A percentile compares a stretch with the other conserved stretches of the same genome.
Conservation (phyloP, 2,113 vertebrate genomes). For the Bubo blakistoni region DNA sequence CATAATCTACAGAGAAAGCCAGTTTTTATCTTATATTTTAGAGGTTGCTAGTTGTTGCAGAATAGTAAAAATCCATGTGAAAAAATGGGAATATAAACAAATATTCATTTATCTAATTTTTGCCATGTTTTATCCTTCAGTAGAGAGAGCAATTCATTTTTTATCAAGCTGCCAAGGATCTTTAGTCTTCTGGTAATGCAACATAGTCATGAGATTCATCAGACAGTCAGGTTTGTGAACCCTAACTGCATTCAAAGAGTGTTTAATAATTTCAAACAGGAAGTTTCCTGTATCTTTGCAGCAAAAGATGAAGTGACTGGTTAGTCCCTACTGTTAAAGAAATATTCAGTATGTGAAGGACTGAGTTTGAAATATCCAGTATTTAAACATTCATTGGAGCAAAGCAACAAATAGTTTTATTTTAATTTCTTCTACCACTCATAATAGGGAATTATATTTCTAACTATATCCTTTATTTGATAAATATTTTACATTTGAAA, state of each 20-base stretch:
- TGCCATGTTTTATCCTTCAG: not conserved
- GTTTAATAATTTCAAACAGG: slow-evolving; percentile 67
- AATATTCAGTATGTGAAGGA: not conserved
- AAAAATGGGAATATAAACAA: not conserved
- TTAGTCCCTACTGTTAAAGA: not conserved
- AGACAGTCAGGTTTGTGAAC: slow-evolving; percentile 47
- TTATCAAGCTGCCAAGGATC: slow-evolving; percentile 53
- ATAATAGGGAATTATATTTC: not conserved
- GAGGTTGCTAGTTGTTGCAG: not conserved
- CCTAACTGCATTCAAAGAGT: slow-evolving; percentile 14
- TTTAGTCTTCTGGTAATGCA: slow-evolving; percentile 51
- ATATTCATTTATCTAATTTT: not conserved
- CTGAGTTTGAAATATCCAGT: not conserved
- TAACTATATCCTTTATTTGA: not conserved
- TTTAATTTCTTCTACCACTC: not conserved
- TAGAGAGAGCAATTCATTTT: slow-evolving; percentile 57
- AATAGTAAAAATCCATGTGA: not conserved
- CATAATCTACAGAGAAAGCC: not conserved
- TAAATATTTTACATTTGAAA: not conserved
- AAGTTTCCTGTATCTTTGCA: slow-evolving; percentile 20
- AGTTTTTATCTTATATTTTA: not conserved
- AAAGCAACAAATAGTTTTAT: not conserved
- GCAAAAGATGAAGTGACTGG: not conserved
- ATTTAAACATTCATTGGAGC: not conserved
- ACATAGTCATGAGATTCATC: slow-evolving; percentile 1